A percentile compares a stretch with the other conserved stretches of the same genome.
These are phyloP conservation scores for Nemapogon koenigi DNA, from an alignment of 2,888 invertebrate genomes.

Conservation along the genomic window DNA sequence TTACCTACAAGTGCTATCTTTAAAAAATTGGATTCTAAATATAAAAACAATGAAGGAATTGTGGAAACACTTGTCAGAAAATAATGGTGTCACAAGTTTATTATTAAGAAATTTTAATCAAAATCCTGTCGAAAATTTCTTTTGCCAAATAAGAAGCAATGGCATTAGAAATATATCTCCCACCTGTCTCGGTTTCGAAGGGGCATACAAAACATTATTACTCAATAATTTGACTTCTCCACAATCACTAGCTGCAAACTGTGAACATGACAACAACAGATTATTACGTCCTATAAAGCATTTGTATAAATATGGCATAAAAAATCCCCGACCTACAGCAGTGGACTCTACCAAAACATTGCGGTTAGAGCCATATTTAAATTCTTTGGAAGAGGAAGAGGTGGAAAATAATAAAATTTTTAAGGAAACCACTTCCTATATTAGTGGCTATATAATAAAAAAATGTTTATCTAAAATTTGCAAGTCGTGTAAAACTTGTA, in stretches of 20 bases:
- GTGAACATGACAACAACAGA: constrained; percentile 6
- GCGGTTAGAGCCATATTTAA: too few relatives aligned
- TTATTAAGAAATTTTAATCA: constrained; percentile 12
- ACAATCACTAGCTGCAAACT: not conserved
- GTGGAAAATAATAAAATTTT: too few relatives aligned
- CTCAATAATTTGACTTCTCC: constrained; percentile 10
- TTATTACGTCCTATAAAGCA: too few relatives aligned
- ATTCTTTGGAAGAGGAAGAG: too few relatives aligned
- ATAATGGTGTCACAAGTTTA: constrained; percentile 5
- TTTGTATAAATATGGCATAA: too few relatives aligned
- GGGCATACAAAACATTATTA: constrained; percentile 9
- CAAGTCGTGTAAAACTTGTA: too few relatives aligned
- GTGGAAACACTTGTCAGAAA: constrained; percentile 3
- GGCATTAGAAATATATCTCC: constrained; percentile 7
- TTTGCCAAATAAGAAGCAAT: constrained; percentile 11
- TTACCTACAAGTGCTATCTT: constrained; percentile 9
- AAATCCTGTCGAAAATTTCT: constrained; percentile 11
- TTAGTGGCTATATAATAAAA: too few relatives aligned
- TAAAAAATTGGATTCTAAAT: constrained; percentile 10
- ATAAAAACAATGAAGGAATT: constrained; percentile 10
- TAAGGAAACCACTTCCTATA: too few relatives aligned
- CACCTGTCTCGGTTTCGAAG: not conserved
- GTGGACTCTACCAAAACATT: too few relatives aligned
- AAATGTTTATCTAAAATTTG: too few relatives aligned
- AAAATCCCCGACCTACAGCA: too few relatives aligned